A percentile compares a stretch with the other conserved stretches of the same genome.
Evolutionary conservation across 2,888 invertebrate species (phyloP).

Genomic region (Amphimallon solstitiale): DNA sequence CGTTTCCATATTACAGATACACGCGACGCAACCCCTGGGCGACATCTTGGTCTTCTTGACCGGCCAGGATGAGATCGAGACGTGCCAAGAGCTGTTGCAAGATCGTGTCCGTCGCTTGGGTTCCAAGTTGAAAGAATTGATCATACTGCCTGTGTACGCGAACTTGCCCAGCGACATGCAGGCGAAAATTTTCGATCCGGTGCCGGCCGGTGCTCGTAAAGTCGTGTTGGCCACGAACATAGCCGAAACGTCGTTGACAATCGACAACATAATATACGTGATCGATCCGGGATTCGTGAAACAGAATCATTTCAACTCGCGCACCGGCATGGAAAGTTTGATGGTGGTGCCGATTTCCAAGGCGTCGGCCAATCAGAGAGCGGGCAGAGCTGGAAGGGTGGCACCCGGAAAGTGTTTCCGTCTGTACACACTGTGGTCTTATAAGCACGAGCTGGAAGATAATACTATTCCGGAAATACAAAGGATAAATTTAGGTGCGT

Average conservation of each 20-base stretch:
- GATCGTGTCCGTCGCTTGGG: slow-evolving; percentile 93
- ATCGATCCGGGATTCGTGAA: slow-evolving; percentile 99
- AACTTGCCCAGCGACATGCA: slow-evolving; percentile 99
- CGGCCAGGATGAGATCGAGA: slow-evolving; percentile 91
- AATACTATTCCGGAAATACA: slow-evolving; percentile 99
- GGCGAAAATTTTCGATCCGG: slow-evolving; percentile 98
- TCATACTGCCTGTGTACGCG: slow-evolving; percentile 96
- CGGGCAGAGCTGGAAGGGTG: slow-evolving; percentile 94
- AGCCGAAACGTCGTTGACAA: slow-evolving; percentile 98
- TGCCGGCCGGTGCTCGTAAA: slow-evolving; percentile 95
- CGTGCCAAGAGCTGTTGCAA: slow-evolving; percentile 86
- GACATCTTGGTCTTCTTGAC: slow-evolving; percentile 97
- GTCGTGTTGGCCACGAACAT: slow-evolving; percentile 98
- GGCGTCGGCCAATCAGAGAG: slow-evolving; percentile 97
- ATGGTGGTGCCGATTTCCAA: slow-evolving; percentile 99
- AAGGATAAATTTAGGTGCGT: slow-evolving; percentile 94
- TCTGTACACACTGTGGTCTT: slow-evolving; percentile 98
- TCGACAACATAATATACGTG: slow-evolving; percentile 98
- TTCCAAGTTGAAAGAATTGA: slow-evolving; percentile 89
- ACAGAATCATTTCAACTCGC: slow-evolving; percentile 97
- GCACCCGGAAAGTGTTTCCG: slow-evolving; percentile 99
- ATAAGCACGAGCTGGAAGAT: slow-evolving; percentile 97
- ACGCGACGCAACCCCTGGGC: slow-evolving; percentile 95
- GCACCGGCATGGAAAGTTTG: slow-evolving; percentile 98
- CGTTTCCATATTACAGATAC: slow-evolving; percentile 97